Conservation (phyloP, 2,797 vertebrate genomes). For the Balearica regulorum region DNA sequence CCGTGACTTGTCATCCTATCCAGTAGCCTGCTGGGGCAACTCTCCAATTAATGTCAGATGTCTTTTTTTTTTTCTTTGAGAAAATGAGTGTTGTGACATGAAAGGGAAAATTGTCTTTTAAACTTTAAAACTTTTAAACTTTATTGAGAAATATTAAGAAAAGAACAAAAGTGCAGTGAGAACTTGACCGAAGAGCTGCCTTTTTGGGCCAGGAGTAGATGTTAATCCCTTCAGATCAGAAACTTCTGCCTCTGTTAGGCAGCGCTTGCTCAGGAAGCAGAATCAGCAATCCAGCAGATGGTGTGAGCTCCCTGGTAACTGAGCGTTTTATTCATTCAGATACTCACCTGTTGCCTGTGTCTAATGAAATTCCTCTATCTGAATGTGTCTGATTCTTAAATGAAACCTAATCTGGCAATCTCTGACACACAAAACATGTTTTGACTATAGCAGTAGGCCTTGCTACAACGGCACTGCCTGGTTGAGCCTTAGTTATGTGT, state of each 20-base stretch:
- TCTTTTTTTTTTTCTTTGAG: background rate
- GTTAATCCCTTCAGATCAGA: background rate
- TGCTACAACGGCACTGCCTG: background rate
- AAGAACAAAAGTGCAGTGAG: background rate
- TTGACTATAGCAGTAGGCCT: background rate
- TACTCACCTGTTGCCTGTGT: background rate
- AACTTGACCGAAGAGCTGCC: background rate
- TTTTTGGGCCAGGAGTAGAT: background rate
- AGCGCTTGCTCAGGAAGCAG: background rate
- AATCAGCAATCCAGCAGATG: constrained; percentile 12
- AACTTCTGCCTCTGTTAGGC: background rate
- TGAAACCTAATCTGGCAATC: background rate
- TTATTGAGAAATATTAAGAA: background rate
- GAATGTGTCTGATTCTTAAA: background rate
- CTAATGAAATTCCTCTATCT: background rate
- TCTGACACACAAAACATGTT: background rate
- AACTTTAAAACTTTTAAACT: background rate
- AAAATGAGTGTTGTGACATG: background rate
- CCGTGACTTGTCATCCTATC: background rate
- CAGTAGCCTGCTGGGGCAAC: background rate
- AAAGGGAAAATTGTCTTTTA: background rate
- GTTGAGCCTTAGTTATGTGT: background rate
- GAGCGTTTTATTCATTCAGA: background rate
- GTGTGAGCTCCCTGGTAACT: constrained; percentile 1
- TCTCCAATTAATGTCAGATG: background rate